Evolutionary conservation across 2,888 invertebrate species (phyloP).

Genomic region (Emmelina monodactyla): DNA sequence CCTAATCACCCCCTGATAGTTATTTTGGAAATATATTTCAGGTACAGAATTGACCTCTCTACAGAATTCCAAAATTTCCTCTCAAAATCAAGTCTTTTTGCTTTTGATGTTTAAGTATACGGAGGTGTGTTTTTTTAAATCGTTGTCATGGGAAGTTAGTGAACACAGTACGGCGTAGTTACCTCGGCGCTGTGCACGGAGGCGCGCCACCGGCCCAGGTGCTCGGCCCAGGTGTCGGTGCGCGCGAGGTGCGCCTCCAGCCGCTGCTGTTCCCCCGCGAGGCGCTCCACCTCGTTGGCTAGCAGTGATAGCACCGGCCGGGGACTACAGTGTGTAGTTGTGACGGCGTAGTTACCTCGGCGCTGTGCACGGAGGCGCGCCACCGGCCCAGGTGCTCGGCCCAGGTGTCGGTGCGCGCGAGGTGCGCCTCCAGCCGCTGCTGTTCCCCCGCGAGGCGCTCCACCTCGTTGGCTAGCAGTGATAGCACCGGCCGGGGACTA

Average conservation of each 20-base stretch:
- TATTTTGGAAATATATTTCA: too few relatives aligned
- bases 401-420: constrained; percentile 88
- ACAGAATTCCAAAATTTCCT: too few relatives aligned
- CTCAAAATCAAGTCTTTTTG: too few relatives aligned
- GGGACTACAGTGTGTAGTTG: too few relatives aligned
- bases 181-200: constrained; percentile 85
- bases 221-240: constrained; percentile 90
- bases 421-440: constrained; percentile 82
- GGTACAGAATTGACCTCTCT: too few relatives aligned
- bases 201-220: constrained; percentile 87
- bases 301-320: constrained; percentile 80
- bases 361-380: constrained; percentile 85
- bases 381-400: constrained; percentile 88
- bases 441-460: constrained; percentile 83
- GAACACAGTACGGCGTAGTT: constrained; percentile 18
- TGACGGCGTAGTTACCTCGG: constrained; percentile 67
- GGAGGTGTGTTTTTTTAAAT: too few relatives aligned
- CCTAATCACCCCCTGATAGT: too few relatives aligned
- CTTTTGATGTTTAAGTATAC: too few relatives aligned
- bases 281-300: constrained; percentile 83
- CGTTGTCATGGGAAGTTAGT: too few relatives aligned
- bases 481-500: constrained; percentile 80
- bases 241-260: constrained; percentile 84
- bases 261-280: constrained; percentile 81
- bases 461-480: constrained; percentile 83